These are phyloP conservation scores for Petrocephalus schoutedeni DNA, from an alignment of 2,797 vertebrate genomes.

Conservation along the genomic window DNA sequence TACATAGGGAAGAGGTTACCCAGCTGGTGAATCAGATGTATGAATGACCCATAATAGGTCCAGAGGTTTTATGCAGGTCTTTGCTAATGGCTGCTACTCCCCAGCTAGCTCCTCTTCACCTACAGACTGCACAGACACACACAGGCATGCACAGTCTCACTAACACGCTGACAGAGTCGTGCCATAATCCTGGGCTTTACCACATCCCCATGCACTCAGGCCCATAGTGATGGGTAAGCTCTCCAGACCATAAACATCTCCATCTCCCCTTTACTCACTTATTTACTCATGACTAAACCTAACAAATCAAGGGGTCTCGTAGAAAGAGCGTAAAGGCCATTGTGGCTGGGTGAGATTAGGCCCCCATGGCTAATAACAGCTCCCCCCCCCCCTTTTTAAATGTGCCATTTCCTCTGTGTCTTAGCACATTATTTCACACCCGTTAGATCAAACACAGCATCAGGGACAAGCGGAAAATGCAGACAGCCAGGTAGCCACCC, in stretches of 20 bases:
- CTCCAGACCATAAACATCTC: background rate
- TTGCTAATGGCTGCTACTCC: too few species aligned
- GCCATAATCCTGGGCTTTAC: too few species aligned
- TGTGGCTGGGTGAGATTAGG: background rate
- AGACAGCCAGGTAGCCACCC: background rate
- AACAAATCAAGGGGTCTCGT: background rate
- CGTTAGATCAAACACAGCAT: slow-evolving; percentile 45
- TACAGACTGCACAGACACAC: too few species aligned
- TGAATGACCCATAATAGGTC: too few species aligned
- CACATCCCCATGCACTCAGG: background rate
- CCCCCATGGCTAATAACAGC: background rate
- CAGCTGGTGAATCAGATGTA: too few species aligned
- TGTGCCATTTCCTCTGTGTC: slow-evolving; percentile 27
- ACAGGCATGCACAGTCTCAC: too few species aligned
- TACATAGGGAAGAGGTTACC: background rate
- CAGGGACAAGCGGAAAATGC: slow-evolving; percentile 41
- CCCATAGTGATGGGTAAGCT: background rate
- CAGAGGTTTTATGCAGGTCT: too few species aligned
- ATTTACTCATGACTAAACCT: background rate
- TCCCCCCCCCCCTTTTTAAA: slow-evolving; percentile 19
- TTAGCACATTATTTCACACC: slow-evolving; percentile 33
- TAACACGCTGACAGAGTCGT: too few species aligned
- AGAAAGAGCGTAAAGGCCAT: slow-evolving; percentile 22
- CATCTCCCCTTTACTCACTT: background rate
- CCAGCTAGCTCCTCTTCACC: too few species aligned